Conservation (phyloP, 2,888 invertebrate genomes). For the Rotaria sp. region DNA sequence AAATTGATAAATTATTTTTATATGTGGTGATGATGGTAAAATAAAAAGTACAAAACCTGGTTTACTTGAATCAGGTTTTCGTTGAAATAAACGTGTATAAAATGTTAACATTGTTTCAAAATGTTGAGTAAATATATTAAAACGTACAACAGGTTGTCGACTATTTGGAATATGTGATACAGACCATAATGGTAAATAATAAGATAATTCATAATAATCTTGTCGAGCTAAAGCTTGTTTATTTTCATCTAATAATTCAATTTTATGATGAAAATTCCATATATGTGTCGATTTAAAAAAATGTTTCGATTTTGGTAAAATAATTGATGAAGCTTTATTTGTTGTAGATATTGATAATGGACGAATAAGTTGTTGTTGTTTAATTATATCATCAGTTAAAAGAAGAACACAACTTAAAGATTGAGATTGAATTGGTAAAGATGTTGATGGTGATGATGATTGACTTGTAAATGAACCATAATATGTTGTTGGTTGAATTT, state of each 20-base stretch:
- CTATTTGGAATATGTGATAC: conserved; percentile 30
- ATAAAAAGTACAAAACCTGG: conserved; percentile 37
- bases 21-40: background rate
- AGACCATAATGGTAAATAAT: conserved; percentile 34
- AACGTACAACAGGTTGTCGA: conserved; percentile 33
- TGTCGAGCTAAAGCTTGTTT: conserved; percentile 34
- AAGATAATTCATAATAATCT: conserved; percentile 33
- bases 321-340: background rate
- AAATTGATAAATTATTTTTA: background rate
- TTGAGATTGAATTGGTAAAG: background rate
- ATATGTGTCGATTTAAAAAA: conserved; percentile 23
- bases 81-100: conserved; percentile 38
- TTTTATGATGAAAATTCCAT: conserved; percentile 40
- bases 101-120: conserved; percentile 39
- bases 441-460: background rate
- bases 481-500: conserved; percentile 10
- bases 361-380: conserved; percentile 18
- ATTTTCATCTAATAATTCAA: conserved; percentile 39
- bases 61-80: conserved; percentile 36
- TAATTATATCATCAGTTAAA: conserved; percentile 19
- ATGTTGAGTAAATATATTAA: conserved; percentile 38
- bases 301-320: conserved; percentile 9
- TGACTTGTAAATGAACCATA: conserved; percentile 7
- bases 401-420: conserved; percentile 29
- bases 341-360: background rate